phyloP scores from a whole-genome alignment of 2,113 vertebrate species.

The Paraplagusia blochii region DNA sequence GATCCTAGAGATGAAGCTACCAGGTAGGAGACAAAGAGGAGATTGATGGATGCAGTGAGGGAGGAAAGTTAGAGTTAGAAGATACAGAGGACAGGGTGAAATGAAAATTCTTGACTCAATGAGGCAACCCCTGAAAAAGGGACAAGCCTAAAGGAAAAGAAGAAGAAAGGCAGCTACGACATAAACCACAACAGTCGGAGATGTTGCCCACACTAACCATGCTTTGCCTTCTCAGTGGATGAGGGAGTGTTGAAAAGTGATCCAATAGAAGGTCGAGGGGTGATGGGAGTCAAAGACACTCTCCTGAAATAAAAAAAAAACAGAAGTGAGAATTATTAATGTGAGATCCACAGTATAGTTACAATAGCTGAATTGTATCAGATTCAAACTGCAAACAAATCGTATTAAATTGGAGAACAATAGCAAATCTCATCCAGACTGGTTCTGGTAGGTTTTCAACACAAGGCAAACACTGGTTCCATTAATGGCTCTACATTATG shows the following conservation, averaged over 20 bases:
- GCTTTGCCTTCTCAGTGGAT: constrained; percentile 76
- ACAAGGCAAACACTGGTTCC: too few species aligned
- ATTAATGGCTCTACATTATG: too few species aligned
- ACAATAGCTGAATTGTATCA: neutral
- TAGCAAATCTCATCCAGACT: constrained; percentile 3
- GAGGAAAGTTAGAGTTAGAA: too few species aligned
- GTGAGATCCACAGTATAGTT: neutral
- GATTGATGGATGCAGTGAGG: too few species aligned
- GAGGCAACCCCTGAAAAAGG: too few species aligned
- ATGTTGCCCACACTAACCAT: constrained; percentile 72
- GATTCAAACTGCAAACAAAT: neutral
- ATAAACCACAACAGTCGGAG: neutral
- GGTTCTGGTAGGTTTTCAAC: neutral
- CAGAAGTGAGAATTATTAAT: neutral
- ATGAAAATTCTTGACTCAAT: too few species aligned
- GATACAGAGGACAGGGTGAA: too few species aligned
- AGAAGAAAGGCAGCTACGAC: neutral
- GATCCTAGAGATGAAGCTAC: too few species aligned
- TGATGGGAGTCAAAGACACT: constrained; percentile 83
- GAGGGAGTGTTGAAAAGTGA: constrained; percentile 48
- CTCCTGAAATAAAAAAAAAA: constrained; percentile 76
- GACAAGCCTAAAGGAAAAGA: too few species aligned
- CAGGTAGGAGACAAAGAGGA: too few species aligned
- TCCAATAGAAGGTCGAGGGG: constrained; percentile 51
- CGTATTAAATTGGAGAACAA: too few species aligned